Evolutionary conservation across 2,888 invertebrate species (phyloP).

Genomic region (Papilio gigon): DNA sequence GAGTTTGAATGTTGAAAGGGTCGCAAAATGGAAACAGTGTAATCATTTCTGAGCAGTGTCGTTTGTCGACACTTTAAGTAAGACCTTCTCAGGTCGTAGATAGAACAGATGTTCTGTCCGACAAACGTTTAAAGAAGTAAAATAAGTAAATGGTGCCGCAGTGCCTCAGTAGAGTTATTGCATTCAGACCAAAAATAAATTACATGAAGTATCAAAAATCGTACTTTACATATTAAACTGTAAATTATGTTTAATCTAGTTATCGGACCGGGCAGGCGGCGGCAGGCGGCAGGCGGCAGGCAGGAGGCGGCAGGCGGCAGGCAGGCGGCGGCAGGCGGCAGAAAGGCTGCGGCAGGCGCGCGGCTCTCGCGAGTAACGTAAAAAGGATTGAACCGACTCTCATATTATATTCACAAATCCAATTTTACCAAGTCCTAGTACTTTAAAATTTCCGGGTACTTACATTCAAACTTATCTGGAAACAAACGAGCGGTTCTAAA

Average conservation of each 20-base stretch:
- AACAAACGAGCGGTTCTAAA: neutral
- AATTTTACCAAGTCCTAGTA: neutral
- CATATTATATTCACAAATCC: conserved; percentile 13
- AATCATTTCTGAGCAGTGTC: too few species aligned
- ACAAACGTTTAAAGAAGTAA: too few species aligned
- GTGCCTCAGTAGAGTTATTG: neutral
- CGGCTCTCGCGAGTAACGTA: neutral
- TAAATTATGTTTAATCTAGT: conserved; percentile 14
- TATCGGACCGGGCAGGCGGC: neutral
- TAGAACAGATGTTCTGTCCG: too few species aligned
- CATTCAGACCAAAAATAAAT: neutral
- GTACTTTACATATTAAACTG: neutral
- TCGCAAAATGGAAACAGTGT: too few species aligned
- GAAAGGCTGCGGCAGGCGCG: neutral
- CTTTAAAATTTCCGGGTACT: conserved; percentile 8
- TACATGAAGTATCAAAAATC: neutral
- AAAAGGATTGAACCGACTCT: conserved; percentile 16
- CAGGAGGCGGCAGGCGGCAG: neutral
- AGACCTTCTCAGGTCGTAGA: too few species aligned
- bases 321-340: neutral
- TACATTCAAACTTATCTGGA: neutral
- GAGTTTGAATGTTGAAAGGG: too few species aligned
- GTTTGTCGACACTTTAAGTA: too few species aligned
- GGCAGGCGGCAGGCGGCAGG: neutral
- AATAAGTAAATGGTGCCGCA: neutral